Conservation (phyloP, 1,140 invertebrate species). For the Samia ricini region DNA sequence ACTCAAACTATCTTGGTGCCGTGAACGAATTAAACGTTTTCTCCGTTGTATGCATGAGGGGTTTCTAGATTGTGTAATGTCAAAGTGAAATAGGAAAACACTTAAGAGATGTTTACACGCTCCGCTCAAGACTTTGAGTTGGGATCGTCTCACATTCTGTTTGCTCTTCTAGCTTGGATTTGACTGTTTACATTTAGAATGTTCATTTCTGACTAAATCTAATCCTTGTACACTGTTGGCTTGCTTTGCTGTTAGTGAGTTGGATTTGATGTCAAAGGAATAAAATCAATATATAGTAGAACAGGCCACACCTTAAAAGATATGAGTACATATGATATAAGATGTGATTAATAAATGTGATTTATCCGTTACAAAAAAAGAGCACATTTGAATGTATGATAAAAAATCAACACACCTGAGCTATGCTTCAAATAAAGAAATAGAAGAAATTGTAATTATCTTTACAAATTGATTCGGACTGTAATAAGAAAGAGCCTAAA, state of each 20-base stretch:
- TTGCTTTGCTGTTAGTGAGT: background rate
- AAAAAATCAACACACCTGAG: too few relatives aligned
- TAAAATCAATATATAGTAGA: background rate
- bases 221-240: constrained; percentile 2
- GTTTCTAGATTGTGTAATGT: constrained; percentile 34
- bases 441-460: background rate
- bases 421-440: background rate
- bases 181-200: constrained; percentile 10
- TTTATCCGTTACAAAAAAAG: too few relatives aligned
- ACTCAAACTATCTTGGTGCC: constrained; percentile 35
- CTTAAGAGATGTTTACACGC: constrained; percentile 26
- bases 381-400: too few relatives aligned
- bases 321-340: too few relatives aligned
- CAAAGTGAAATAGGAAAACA: constrained; percentile 37
- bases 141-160: constrained; percentile 9
- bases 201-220: constrained; percentile 2
- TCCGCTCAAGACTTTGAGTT: constrained; percentile 18
- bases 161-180: constrained; percentile 10
- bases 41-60: constrained; percentile 22
- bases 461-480: background rate
- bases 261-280: background rate
- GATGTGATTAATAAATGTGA: too few relatives aligned
- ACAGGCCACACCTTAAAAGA: background rate
- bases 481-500: background rate
- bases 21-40: constrained; percentile 53